A percentile compares a stretch with the other conserved stretches of the same genome.
Conservation (phyloP, 2,797 vertebrate genomes). For the Lepidocolaptes lacrymiger region DNA sequence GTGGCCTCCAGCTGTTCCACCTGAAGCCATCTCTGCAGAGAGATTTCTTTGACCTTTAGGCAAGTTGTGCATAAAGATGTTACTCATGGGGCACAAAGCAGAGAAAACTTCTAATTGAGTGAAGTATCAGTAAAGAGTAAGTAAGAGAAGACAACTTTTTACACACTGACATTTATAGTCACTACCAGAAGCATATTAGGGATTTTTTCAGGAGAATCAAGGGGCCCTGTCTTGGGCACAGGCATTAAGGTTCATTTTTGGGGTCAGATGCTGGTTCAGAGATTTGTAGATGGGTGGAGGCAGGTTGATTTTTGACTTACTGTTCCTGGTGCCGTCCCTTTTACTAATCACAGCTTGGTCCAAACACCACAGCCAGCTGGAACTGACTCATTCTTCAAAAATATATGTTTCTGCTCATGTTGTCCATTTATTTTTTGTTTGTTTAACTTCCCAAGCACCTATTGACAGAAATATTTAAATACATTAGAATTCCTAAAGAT, state of each 20-base stretch:
- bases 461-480: constrained; percentile 14
- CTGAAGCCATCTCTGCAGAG: constrained; percentile 25
- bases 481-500: background rate
- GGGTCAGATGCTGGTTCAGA: background rate
- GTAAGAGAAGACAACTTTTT: background rate
- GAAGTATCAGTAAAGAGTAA: background rate
- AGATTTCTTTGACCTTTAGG: constrained; percentile 49
- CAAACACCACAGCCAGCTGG: constrained; percentile 26
- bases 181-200: background rate
- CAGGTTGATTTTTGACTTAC: constrained; percentile 25
- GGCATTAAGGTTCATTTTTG: background rate
- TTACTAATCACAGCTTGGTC: background rate
- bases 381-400: constrained; percentile 39
- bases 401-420: background rate
- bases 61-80: background rate
- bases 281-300: constrained; percentile 5
- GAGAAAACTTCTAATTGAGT: background rate
- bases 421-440: background rate
- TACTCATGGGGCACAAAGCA: background rate
- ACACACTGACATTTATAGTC: background rate
- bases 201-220: background rate
- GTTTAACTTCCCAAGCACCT: background rate
- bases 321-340: background rate
- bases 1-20: constrained; percentile 49
- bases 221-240: background rate